phyloP scores from a whole-genome alignment of 2,888 invertebrate species.

The Dryobotodes eremita region DNA sequence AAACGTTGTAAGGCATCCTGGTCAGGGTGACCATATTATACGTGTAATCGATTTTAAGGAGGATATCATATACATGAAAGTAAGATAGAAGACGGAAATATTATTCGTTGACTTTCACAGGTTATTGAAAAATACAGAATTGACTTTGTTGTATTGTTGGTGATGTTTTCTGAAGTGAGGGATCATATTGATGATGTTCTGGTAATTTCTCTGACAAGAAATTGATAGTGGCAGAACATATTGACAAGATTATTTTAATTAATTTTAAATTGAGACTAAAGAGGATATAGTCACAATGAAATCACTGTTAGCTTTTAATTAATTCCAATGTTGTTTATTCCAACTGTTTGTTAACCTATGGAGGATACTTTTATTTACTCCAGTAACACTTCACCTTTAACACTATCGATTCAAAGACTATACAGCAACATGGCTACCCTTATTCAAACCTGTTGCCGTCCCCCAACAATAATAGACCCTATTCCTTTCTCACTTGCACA shows the following conservation, averaged over 20 bases:
- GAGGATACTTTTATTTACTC: not conserved
- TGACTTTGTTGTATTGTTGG: not conserved
- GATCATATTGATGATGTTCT: not conserved
- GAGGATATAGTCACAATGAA: not conserved
- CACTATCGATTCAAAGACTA: constrained; percentile 32
- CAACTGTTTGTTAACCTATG: not conserved
- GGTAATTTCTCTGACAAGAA: not conserved
- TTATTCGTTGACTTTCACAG: not conserved
- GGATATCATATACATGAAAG: not conserved
- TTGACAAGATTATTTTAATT: not conserved
- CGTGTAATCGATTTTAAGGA: not conserved
- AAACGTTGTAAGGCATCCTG: constrained; percentile 40
- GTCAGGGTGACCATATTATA: constrained; percentile 33
- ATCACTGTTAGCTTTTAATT: not conserved
- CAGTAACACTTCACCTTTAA: constrained; percentile 33
- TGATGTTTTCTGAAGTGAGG: not conserved
- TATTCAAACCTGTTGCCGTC: constrained; percentile 72
- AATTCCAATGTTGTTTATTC: not conserved
- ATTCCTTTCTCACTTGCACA: constrained; percentile 68
- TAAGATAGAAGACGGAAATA: not conserved
- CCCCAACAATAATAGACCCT: constrained; percentile 70
- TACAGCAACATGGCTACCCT: constrained; percentile 58
- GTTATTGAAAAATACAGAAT: not conserved
- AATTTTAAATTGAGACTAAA: not conserved
- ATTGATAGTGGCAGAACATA: too few species aligned